Evolutionary conservation across 2,888 invertebrate genomes (phyloP), one percentile per base, ranked within the genome.

Genomic region (Pantelozetes paolii): DNA sequence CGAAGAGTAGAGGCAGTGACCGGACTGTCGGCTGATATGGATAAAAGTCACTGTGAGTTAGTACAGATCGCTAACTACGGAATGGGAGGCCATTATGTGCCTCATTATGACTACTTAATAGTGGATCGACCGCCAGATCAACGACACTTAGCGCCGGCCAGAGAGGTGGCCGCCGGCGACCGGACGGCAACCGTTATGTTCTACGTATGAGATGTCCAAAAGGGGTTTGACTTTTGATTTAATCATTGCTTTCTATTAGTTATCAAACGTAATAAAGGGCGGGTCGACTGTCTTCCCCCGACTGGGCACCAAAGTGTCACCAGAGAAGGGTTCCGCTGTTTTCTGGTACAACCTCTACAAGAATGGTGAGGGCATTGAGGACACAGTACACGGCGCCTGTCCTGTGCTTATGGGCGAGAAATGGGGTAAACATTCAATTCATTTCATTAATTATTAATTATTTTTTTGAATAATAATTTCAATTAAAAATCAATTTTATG

Each of bases 31-130:
- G 78, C 79, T 0, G 76, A 79, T 71, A 77, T 79, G 62, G 71
- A 75, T 15, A 64, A 76, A 8, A 78, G 78, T 1, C 78, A 80
- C 71, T 78, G 80, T 8, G 81, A 78, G 74, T 77, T 78, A 69
- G 79, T 81, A 20, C 81, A 81, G 77, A 94, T 98, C 70, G 97
- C 95, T 77, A 99, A 99, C 85, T 99, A 99, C 83, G 98, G 98
- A 26, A 92, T 98, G 78, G 98, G 97, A 2, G 99, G 98, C 0
- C 98, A 98, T 82, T 99, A 98, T 82, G 97, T 96, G 81, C 97
- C 98, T 11, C 99, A 99, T 84, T 98, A 89, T 83, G 98, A 86
- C 80, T 86, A 85, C 36, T 54, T 78, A 18, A 75, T 78, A 20
- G 76, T 77, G 11, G 78, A 78, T 64, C 76, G 76, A 30, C 74